Conservation (phyloP, 1,140 invertebrate genomes). For the Nasonia giraulti region DNA sequence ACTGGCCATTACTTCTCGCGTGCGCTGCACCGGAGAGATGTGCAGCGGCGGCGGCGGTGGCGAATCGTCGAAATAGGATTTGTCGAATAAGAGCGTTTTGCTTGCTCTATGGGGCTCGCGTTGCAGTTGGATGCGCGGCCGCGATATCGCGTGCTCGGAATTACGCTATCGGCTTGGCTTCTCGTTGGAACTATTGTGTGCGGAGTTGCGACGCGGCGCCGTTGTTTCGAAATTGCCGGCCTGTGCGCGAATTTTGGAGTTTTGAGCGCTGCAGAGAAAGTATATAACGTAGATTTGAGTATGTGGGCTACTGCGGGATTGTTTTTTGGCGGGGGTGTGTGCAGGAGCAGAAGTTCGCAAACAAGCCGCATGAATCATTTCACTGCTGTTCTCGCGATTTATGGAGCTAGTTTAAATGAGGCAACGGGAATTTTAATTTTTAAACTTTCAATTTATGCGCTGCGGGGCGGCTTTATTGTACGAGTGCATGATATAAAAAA, state of each 20-base stretch:
- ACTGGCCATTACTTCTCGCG: background rate
- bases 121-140: background rate
- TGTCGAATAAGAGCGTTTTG: background rate
- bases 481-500: background rate
- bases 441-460: background rate
- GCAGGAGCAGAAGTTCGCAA: background rate
- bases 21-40: background rate
- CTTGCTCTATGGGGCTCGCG: background rate
- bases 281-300: background rate
- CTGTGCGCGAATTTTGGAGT: background rate
- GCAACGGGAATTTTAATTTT: background rate
- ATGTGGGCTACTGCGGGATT: background rate
- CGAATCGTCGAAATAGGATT: conserved; percentile 4
- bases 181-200: background rate
- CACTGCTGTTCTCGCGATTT: background rate
- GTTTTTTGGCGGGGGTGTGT: background rate
- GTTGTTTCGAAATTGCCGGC: background rate
- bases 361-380: background rate
- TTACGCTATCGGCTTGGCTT: background rate
- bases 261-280: background rate
- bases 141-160: background rate
- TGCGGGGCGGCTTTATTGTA: background rate
- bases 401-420: background rate
- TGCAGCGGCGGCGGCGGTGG: background rate
- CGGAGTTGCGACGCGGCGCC: background rate